Percentiles rank a stretch among this genome's conserved stretches.
phyloP scores from a whole-genome alignment of 2,113 vertebrate species.

The Pelecanoides urinatrix region DNA sequence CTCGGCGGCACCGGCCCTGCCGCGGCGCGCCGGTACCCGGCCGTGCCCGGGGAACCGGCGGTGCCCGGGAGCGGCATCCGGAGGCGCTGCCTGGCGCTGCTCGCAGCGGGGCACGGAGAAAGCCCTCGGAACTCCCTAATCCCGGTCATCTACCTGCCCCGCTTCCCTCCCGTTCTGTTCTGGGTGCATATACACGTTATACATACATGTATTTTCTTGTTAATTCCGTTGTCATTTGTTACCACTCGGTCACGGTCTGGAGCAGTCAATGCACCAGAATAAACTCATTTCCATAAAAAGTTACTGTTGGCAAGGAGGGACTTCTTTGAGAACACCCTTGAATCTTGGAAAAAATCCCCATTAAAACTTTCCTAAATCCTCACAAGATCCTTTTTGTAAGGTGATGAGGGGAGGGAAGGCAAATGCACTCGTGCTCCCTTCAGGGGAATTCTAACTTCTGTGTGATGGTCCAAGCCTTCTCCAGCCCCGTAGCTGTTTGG shows the following conservation, averaged over 20 bases:
- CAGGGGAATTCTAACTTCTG: background rate
- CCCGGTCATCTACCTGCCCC: fast-evolving
- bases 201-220: fast-evolving
- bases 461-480: fast-evolving
- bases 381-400: background rate
- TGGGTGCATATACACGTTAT: fast-evolving
- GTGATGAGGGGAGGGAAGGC: background rate
- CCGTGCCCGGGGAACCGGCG: background rate
- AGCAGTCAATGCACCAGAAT: background rate
- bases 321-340: background rate
- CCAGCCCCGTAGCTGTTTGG: background rate
- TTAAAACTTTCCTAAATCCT: background rate
- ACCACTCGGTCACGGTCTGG: background rate
- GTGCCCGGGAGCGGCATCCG: background rate
- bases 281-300: background rate
- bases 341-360: background rate
- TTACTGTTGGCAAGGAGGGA: background rate
- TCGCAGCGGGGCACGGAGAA: background rate
- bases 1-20: background rate
- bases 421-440: background rate
- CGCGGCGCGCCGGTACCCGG: background rate
- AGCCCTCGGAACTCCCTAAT: fast-evolving
- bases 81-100: background rate
- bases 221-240: background rate
- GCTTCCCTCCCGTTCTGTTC: background rate